Percentiles rank a stretch among this genome's conserved stretches.
Evolutionary conservation across 2,888 invertebrate genomes (phyloP).

Genomic region (Leucoptera coffeella): DNA sequence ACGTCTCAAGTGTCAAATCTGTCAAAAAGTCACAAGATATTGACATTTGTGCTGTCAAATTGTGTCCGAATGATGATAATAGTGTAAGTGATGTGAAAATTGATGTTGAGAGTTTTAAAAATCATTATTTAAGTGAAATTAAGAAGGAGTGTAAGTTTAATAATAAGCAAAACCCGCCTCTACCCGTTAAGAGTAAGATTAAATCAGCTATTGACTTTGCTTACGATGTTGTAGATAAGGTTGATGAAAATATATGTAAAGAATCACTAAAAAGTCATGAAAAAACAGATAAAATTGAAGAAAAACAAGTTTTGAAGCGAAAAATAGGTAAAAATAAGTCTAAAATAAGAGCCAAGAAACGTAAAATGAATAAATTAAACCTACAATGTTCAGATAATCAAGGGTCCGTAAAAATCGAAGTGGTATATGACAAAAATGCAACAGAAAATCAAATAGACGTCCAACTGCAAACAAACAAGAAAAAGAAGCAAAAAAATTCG

Average conservation of each 20-base stretch:
- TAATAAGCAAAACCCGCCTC: conserved; percentile 8
- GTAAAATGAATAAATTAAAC: neutral
- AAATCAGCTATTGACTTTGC: conserved; percentile 11
- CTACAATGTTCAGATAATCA: neutral
- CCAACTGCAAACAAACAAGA: too few relatives aligned
- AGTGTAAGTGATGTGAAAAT: too few relatives aligned
- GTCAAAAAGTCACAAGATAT: too few relatives aligned
- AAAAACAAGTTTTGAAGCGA: conserved; percentile 5
- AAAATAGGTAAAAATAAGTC: conserved; percentile 4
- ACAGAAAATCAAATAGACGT: neutral
- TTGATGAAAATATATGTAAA: too few relatives aligned
- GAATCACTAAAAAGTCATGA: neutral
- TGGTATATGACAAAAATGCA: neutral
- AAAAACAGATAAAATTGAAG: conserved; percentile 2
- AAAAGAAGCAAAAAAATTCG: too few relatives aligned
- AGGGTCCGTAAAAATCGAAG: conserved; percentile 1
- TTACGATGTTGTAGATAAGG: conserved; percentile 6
- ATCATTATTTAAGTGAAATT: conserved; percentile 23
- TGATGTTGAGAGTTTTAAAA: conserved; percentile 27
- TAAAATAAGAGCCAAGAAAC: conserved; percentile 1
- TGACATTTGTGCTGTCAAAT: too few relatives aligned
- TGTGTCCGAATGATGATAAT: too few relatives aligned
- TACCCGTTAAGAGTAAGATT: conserved; percentile 2
- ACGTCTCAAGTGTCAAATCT: too few relatives aligned
- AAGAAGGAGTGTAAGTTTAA: conserved; percentile 11